Conservation (phyloP, 2,888 invertebrate species). For the Erannis defoliaria region DNA sequence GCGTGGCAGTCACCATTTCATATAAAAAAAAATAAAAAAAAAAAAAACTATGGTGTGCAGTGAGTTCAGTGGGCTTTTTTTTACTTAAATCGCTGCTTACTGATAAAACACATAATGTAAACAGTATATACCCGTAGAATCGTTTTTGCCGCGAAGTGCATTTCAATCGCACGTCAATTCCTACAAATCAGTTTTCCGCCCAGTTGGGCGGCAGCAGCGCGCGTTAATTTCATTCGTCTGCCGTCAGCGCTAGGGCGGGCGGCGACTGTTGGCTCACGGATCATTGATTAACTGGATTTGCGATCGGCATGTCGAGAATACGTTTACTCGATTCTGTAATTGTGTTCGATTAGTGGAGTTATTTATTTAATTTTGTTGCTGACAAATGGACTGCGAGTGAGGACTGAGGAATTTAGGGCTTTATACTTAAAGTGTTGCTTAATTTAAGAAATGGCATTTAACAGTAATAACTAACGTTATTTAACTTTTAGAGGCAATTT, state of each 20-base stretch:
- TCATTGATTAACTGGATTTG: constrained; percentile 43
- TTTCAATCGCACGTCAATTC: constrained; percentile 14
- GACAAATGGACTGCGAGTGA: background rate
- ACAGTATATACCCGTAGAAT: background rate
- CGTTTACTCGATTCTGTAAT: constrained; percentile 29
- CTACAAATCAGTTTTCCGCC: constrained; percentile 24
- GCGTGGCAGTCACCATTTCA: too few relatives aligned
- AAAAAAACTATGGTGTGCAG: too few relatives aligned
- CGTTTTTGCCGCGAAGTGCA: constrained; percentile 8
- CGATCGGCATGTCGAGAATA: constrained; percentile 38
- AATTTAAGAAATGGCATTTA: too few relatives aligned
- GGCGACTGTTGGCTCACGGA: constrained; percentile 20
- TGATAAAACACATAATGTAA: background rate
- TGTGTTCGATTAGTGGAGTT: constrained; percentile 14
- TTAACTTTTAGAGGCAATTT: too few relatives aligned
- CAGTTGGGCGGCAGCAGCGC: constrained; percentile 19
- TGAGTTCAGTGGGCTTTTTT: background rate
- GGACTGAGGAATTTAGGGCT: background rate
- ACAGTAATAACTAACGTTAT: too few relatives aligned
- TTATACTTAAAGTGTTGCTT: too few relatives aligned
- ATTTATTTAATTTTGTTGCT: constrained; percentile 15
- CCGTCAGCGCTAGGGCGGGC: constrained; percentile 24
- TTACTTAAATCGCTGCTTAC: background rate
- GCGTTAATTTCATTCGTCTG: constrained; percentile 23
- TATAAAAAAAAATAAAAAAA: too few relatives aligned